A percentile compares a stretch with the other conserved stretches of the same genome.
Evolutionary conservation across 2,888 invertebrate species (phyloP).

Genomic region (Microctonus aethiopoides): DNA sequence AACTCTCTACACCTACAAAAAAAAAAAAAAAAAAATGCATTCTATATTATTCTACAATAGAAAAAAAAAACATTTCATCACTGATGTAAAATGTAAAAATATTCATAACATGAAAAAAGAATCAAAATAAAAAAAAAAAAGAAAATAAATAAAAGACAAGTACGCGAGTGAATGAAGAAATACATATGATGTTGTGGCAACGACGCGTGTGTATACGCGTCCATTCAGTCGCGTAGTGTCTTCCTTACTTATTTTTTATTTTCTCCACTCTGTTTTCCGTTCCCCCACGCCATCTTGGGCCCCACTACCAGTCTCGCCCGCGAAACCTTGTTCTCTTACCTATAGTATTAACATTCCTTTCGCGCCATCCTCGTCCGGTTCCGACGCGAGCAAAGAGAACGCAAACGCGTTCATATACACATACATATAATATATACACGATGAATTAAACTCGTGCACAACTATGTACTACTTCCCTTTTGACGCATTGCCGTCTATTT

Average conservation of each 20-base stretch:
- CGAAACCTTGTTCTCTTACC: conserved; percentile 17
- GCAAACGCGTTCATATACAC: conserved; percentile 6
- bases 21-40: not conserved
- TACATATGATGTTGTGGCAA: conserved; percentile 27
- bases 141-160: conserved; percentile 38
- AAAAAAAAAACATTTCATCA: not conserved
- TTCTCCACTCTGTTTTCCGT: conserved; percentile 29
- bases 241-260: conserved; percentile 17
- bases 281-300: conserved; percentile 27
- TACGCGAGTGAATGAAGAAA: conserved; percentile 49
- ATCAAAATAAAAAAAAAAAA: conserved; percentile 22
- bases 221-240: conserved; percentile 34
- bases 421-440: not conserved
- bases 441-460: conserved; percentile 14
- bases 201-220: conserved; percentile 38
- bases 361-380: conserved; percentile 39
- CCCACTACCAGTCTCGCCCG: conserved; percentile 11
- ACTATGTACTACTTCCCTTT: not conserved
- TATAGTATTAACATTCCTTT: conserved; percentile 43
- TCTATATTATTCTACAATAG: not conserved
- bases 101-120: not conserved
- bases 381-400: conserved; percentile 35
- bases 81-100: not conserved
- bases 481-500: conserved; percentile 3
- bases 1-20: not conserved